Percentiles rank a stretch among this genome's conserved stretches.
These are phyloP conservation scores for Drosophila bipectinata DNA, from an alignment of 1,140 invertebrate genomes.

Conservation along the genomic window DNA sequence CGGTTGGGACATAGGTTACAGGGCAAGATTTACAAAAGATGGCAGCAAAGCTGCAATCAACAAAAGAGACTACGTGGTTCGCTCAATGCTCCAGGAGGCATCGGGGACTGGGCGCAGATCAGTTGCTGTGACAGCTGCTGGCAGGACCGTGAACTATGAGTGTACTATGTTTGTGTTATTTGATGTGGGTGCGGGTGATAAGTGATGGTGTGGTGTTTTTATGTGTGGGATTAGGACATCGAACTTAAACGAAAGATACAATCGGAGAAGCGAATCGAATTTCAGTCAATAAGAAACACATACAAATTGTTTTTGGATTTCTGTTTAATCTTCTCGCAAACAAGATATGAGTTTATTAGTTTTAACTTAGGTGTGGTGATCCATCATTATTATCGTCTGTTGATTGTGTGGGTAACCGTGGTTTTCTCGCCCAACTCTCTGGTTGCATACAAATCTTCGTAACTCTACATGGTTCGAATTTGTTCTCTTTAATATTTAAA, in stretches of 20 bases:
- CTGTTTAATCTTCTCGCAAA: slow-evolving; percentile 78
- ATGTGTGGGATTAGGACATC: not conserved
- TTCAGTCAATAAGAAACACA: slow-evolving; percentile 72
- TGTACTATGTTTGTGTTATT: too few relatives aligned
- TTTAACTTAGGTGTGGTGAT: slow-evolving; percentile 46
- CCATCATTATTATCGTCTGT: slow-evolving; percentile 27
- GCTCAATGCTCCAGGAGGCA: too few relatives aligned
- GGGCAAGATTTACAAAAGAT: too few relatives aligned
- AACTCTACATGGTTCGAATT: slow-evolving; percentile 19
- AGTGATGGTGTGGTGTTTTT: slow-evolving; percentile 2
- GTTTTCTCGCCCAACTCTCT: not conserved
- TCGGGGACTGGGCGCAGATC: too few relatives aligned
- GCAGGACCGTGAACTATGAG: too few relatives aligned
- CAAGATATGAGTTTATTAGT: slow-evolving; percentile 66
- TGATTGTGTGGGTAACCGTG: slow-evolving; percentile 3
- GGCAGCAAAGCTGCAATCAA: too few relatives aligned
- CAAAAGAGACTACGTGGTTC: not conserved
- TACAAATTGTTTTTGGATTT: slow-evolving; percentile 65
- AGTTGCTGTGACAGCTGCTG: too few relatives aligned
- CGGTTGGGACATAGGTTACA: too few relatives aligned
- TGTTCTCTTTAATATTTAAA: slow-evolving; percentile 14
- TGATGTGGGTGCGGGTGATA: too few relatives aligned
- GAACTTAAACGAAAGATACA: not conserved
- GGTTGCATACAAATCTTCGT: slow-evolving; percentile 4
- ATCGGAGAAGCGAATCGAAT: slow-evolving; percentile 5